phyloP scores from a whole-genome alignment of 2,113 vertebrate genomes.

The Strix aluco region DNA sequence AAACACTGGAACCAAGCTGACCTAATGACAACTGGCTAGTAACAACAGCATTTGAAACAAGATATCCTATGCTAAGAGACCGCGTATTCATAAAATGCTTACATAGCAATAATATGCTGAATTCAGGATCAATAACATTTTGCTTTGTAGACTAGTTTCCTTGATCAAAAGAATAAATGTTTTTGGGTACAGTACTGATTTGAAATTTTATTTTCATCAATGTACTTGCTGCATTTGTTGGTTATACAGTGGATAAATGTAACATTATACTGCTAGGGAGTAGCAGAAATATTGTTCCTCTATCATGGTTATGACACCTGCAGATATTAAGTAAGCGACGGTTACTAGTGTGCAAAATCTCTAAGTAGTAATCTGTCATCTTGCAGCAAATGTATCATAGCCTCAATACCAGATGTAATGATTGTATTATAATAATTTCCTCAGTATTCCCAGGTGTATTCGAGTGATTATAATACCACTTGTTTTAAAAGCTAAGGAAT shows the following conservation, averaged over 20 bases:
- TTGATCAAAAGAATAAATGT: not conserved
- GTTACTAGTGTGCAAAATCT: not conserved
- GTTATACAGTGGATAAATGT: not conserved
- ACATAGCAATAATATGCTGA: not conserved
- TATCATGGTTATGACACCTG: not conserved
- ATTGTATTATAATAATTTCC: constrained; percentile 56
- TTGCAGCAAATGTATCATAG: not conserved
- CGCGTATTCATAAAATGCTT: not conserved
- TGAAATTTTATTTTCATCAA: not conserved
- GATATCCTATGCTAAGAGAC: not conserved
- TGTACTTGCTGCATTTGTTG: not conserved
- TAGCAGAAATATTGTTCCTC: not conserved
- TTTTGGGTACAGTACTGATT: not conserved
- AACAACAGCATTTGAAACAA: not conserved
- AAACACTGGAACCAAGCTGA: not conserved
- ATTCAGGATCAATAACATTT: not conserved
- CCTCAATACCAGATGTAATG: constrained; percentile 1
- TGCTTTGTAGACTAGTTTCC: not conserved
- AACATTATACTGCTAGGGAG: not conserved
- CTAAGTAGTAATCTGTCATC: constrained; percentile 10
- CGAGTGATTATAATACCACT: constrained; percentile 43
- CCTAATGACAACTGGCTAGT: not conserved
- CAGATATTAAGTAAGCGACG: not conserved
- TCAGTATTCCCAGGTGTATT: constrained; percentile 55
- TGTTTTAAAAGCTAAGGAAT: constrained; percentile 49